A percentile compares a stretch with the other conserved stretches of the same genome.
These are phyloP conservation scores for Macrobrachium nipponense DNA, from an alignment of 1,140 invertebrate genomes.

Conservation along the genomic window DNA sequence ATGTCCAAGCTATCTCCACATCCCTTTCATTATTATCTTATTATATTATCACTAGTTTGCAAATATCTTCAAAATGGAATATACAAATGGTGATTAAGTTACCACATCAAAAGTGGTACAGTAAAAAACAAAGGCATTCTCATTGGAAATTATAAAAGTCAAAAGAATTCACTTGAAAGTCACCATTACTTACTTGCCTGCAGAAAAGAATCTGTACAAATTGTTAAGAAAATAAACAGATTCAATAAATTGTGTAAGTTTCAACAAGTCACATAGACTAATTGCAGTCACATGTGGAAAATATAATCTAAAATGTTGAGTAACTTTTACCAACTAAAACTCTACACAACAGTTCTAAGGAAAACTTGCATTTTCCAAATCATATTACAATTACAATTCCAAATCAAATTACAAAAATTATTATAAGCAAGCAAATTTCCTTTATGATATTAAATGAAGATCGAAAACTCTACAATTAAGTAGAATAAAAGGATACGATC, in stretches of 20 bases:
- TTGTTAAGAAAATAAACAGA: constrained; percentile 66
- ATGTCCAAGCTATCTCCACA: too few species aligned
- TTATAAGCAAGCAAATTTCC: too few species aligned
- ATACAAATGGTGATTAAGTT: neutral
- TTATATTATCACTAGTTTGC: neutral
- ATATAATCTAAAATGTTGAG: too few species aligned
- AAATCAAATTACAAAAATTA: too few species aligned
- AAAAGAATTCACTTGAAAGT: neutral
- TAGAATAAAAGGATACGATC: constrained; percentile 79
- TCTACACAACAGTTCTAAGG: neutral
- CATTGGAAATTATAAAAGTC: too few species aligned
- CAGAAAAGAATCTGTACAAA: constrained; percentile 80
- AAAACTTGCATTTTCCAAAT: constrained; percentile 3
- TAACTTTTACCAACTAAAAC: too few species aligned
- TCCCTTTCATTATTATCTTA: too few species aligned
- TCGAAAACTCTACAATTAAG: neutral
- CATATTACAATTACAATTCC: too few species aligned
- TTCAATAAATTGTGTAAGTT: constrained; percentile 24
- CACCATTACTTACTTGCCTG: constrained; percentile 81
- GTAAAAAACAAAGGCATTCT: too few species aligned
- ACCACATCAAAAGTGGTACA: too few species aligned
- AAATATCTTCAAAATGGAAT: neutral
- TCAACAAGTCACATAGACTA: neutral
- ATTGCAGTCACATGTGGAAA: too few species aligned
- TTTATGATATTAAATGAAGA: too few species aligned